A percentile compares a stretch with the other conserved stretches of the same genome.
Conservation (phyloP, 92 coral and sea anemone genomes). For the Pocillopora meandrina region DNA sequence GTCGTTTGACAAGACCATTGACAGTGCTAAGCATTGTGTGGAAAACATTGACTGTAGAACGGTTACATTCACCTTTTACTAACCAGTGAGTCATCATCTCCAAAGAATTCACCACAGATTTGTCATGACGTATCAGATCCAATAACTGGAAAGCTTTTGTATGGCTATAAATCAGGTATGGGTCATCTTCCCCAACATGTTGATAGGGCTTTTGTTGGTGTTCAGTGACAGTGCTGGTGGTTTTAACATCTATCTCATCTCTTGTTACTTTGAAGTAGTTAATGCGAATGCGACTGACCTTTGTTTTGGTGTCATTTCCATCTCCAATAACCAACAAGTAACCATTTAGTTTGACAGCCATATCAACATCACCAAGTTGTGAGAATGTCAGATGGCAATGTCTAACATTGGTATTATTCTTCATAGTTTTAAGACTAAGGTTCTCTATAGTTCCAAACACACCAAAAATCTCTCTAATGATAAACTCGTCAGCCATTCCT, state of each 20-base stretch:
- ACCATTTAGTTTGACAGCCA: conserved; percentile 74
- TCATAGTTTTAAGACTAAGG: conserved; percentile 45
- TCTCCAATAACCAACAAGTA: conserved; percentile 59
- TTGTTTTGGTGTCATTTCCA: conserved; percentile 46
- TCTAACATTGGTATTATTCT: conserved; percentile 33
- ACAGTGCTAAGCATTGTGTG: conserved; percentile 68
- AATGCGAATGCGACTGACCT: conserved; percentile 66
- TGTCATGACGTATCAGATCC: conserved; percentile 61
- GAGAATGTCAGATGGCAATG: conserved; percentile 65
- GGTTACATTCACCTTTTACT: conserved; percentile 81
- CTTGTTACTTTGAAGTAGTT: conserved; percentile 62
- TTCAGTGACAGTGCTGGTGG: conserved; percentile 26
- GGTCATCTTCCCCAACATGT: conserved; percentile 23
- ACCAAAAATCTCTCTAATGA: conserved; percentile 65
- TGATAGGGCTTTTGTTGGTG: conserved; percentile 45
- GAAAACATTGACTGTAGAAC: conserved; percentile 66
- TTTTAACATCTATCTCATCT: conserved; percentile 48
- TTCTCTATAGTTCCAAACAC: conserved; percentile 71
- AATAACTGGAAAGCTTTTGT: conserved; percentile 41
- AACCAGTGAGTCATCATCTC: conserved; percentile 71
- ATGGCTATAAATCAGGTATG: neutral
- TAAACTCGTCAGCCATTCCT: conserved; percentile 59
- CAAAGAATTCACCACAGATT: conserved; percentile 51
- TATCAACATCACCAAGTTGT: conserved; percentile 62
- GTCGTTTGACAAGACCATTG: conserved; percentile 70